Evolutionary conservation across 2,888 invertebrate species (phyloP).

Genomic region (Dascillus cervinus): DNA sequence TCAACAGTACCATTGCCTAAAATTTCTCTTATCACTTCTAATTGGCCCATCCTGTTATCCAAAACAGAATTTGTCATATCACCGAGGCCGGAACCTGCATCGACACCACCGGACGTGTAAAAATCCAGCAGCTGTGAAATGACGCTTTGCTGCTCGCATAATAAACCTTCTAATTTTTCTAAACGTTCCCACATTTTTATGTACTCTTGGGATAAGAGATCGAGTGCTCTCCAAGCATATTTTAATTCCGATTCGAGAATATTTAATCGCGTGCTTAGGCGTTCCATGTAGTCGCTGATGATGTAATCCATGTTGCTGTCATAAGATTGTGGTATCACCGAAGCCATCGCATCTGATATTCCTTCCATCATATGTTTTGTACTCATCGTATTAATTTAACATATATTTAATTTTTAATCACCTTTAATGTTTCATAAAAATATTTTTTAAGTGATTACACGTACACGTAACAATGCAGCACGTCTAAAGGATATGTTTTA

Average conservation of each 20-base stretch:
- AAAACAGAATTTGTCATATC: slow-evolving; percentile 24
- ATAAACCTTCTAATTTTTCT: slow-evolving; percentile 78
- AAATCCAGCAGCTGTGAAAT: slow-evolving; percentile 80
- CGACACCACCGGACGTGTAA: slow-evolving; percentile 50
- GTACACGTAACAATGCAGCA: too few species aligned
- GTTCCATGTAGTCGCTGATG: slow-evolving; percentile 86
- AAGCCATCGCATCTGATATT: slow-evolving; percentile 32
- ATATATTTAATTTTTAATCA: not conserved
- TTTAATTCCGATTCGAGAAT: slow-evolving; percentile 85
- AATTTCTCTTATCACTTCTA: slow-evolving; percentile 59
- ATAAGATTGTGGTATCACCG: slow-evolving; percentile 32
- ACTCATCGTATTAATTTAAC: slow-evolving; percentile 20
- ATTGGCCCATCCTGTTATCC: slow-evolving; percentile 37
- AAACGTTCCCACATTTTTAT: slow-evolving; percentile 90
- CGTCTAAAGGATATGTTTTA: slow-evolving; percentile 27
- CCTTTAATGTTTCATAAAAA: too few species aligned
- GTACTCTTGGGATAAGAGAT: slow-evolving; percentile 84
- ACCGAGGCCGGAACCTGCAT: slow-evolving; percentile 17
- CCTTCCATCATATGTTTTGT: slow-evolving; percentile 27
- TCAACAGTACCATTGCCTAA: slow-evolving; percentile 58
- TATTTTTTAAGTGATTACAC: too few species aligned
- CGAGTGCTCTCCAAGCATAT: slow-evolving; percentile 88
- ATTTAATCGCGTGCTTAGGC: slow-evolving; percentile 76
- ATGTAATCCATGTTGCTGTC: slow-evolving; percentile 59
- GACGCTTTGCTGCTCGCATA: slow-evolving; percentile 85